Evolutionary conservation across 1,140 invertebrate genomes (phyloP).

Genomic region (Musca vetustissima): DNA sequence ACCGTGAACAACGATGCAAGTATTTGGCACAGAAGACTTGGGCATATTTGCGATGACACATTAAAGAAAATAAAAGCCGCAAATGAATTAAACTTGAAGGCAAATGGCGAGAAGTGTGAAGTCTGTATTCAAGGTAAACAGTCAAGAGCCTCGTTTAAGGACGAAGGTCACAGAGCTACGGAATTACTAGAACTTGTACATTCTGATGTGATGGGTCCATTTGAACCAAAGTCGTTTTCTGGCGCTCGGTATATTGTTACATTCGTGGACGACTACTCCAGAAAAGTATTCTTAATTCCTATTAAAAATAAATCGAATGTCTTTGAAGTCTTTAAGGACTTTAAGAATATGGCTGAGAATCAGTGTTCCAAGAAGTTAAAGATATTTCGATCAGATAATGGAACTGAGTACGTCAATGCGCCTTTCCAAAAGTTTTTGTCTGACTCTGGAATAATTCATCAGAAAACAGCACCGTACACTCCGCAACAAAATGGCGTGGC

Average conservation of each 20-base stretch:
- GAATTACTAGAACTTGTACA: slow-evolving; percentile 47
- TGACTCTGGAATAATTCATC: slow-evolving; percentile 15
- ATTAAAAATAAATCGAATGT: slow-evolving; percentile 24
- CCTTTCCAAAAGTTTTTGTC: slow-evolving; percentile 10
- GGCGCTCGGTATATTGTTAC: slow-evolving; percentile 53
- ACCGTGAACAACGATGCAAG: slow-evolving; percentile 31
- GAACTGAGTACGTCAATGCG: slow-evolving; percentile 35
- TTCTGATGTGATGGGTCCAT: slow-evolving; percentile 53
- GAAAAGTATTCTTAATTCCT: slow-evolving; percentile 42
- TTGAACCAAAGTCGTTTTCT: slow-evolving; percentile 42
- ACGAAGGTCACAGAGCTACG: slow-evolving; percentile 31
- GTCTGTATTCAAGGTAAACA: slow-evolving; percentile 42
- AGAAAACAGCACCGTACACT: slow-evolving; percentile 19
- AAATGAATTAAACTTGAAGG: slow-evolving; percentile 19
- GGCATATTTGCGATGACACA: slow-evolving; percentile 32
- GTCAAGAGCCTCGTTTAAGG: slow-evolving; percentile 26
- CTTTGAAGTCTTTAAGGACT: slow-evolving; percentile 36
- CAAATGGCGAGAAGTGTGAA: slow-evolving; percentile 32
- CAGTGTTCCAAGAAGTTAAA: slow-evolving; percentile 37
- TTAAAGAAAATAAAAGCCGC: slow-evolving; percentile 38
- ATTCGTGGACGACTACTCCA: slow-evolving; percentile 56
- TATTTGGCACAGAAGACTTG: slow-evolving; percentile 30
- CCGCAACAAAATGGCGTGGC: slow-evolving; percentile 22
- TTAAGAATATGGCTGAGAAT: slow-evolving; percentile 40
- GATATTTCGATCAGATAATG: slow-evolving; percentile 41